These are phyloP conservation scores for Noctua fimbriata DNA, from an alignment of 2,888 invertebrate species.

Conservation along the genomic window DNA sequence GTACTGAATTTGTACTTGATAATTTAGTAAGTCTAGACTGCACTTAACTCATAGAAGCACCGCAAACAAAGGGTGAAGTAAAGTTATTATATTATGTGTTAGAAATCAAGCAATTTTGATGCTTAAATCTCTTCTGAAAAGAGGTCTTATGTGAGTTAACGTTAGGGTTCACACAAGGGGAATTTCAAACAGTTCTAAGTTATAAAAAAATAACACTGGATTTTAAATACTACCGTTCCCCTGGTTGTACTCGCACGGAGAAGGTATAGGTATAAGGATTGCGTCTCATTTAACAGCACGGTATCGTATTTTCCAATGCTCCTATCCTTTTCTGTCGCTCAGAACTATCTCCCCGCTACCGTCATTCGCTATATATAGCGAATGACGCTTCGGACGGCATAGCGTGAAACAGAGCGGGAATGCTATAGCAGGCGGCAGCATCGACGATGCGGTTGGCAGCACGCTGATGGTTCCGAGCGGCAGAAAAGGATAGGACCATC, in stretches of 20 bases:
- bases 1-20: background rate
- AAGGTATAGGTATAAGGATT: background rate
- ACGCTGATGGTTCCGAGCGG: too few species aligned
- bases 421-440: too few species aligned
- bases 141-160: background rate
- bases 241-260: background rate
- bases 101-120: background rate
- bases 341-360: too few species aligned
- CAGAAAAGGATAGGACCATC: too few species aligned
- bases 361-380: too few species aligned
- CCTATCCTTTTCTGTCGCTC: too few species aligned
- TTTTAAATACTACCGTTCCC: background rate
- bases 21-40: slow-evolving; percentile 30
- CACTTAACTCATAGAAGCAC: background rate
- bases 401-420: too few species aligned
- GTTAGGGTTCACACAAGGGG: background rate
- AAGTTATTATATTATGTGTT: background rate
- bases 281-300: too few species aligned
- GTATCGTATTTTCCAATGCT: too few species aligned
- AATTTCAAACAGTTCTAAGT: background rate
- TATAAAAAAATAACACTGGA: background rate
- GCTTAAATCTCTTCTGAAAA: background rate
- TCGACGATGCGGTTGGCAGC: too few species aligned
- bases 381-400: too few species aligned
- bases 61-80: background rate